Evolutionary conservation across 2,797 vertebrate genomes (phyloP).

Genomic region (Rachycentron canadum): DNA sequence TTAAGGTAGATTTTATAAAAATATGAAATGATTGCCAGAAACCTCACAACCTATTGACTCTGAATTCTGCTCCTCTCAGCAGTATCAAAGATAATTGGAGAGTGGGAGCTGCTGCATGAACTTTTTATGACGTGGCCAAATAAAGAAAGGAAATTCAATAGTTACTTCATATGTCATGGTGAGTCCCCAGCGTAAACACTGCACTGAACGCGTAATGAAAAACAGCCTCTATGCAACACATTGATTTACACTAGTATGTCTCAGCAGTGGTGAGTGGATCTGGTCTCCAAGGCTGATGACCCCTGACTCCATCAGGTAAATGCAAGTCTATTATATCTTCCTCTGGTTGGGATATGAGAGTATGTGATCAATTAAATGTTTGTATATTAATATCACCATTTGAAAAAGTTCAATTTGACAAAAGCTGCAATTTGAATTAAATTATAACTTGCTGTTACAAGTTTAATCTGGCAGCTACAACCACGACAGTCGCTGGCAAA

Average conservation of each 20-base stretch:
- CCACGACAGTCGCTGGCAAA: background rate
- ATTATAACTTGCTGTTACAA: background rate
- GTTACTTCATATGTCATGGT: constrained; percentile 35
- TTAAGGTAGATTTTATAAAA: constrained; percentile 16
- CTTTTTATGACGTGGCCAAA: constrained; percentile 47
- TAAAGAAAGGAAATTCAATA: constrained; percentile 41
- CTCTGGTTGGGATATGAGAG: background rate
- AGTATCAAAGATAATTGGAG: constrained; percentile 7
- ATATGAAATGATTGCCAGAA: background rate
- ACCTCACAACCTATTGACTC: background rate
- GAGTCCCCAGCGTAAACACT: constrained; percentile 17
- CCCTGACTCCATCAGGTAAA: background rate
- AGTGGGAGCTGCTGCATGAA: constrained; percentile 33
- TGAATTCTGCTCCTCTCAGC: constrained; percentile 16
- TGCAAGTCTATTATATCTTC: background rate
- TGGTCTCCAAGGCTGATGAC: background rate
- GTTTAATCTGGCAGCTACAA: background rate
- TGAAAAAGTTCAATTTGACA: background rate
- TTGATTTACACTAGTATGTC: constrained; percentile 3
- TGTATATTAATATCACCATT: background rate
- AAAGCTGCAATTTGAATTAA: background rate
- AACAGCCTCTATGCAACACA: constrained; percentile 5
- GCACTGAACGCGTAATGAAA: constrained; percentile 31
- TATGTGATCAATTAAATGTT: too few relatives aligned
- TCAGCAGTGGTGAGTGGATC: background rate